Evolutionary conservation across 2,797 vertebrate species (phyloP).

Genomic region (Peromyscus aztecus): DNA sequence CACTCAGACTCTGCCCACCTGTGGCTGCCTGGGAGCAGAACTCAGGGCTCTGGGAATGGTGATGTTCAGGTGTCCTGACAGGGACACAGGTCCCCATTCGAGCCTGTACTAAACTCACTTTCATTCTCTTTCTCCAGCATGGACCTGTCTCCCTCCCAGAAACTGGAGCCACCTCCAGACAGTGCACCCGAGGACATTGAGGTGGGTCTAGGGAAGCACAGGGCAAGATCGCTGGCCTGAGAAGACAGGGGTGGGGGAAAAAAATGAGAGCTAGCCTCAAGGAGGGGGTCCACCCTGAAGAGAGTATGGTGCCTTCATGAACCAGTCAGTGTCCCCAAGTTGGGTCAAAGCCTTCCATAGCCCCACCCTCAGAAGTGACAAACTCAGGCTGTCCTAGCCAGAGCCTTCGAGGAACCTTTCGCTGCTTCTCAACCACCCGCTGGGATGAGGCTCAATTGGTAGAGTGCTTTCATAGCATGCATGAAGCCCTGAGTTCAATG

Average conservation of each 20-base stretch:
- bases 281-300: not conserved
- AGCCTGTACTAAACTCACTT: not conserved
- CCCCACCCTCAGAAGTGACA: not conserved
- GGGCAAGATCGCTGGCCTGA: not conserved
- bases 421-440: not conserved
- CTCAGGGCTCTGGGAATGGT: not conserved
- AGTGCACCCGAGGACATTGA: conserved; percentile 94
- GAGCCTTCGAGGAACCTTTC: not conserved
- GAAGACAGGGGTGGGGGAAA: not conserved
- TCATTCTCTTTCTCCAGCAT: conserved; percentile 87
- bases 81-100: not conserved
- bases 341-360: not conserved
- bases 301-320: not conserved
- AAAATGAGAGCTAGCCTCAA: not conserved
- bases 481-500: not conserved
- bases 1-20: not conserved
- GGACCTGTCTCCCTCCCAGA: conserved; percentile 92
- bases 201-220: conserved; percentile 85
- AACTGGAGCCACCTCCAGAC: conserved; percentile 91
- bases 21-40: not conserved
- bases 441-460: not conserved
- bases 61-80: not conserved
- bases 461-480: not conserved
- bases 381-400: not conserved
- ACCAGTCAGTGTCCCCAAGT: not conserved